Base-by-base conservation (phyloP, 2,888 invertebrate species). In the Eilema griseolum region DNA sequence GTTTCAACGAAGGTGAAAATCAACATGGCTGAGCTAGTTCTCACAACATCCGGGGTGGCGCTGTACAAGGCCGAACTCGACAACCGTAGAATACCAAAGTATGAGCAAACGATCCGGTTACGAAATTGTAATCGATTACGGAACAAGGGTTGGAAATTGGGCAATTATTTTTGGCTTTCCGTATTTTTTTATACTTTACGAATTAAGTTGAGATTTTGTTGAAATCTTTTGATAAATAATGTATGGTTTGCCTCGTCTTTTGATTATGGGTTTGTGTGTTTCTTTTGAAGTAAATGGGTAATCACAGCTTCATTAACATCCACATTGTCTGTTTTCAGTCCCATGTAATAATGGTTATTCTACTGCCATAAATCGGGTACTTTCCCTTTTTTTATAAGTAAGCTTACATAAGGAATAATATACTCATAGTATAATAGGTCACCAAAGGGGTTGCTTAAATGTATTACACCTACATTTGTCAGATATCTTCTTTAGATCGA, bases 1-100 rank as follows among this genome's bases (percentile, higher is more conserved):
- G 77, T 81, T 82, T 74, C 71, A 83, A 83, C 85, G 89, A 90
- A 89, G 89, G 92, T 91, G 93, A 93, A 93, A 93, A 91, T 76
- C 73, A 81, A 83, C 80, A 83, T 84, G 76, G 81, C 78, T 77
- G 73, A 62, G 64, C 74, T 85, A 84, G 83, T 86, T 84, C 82
- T 63, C 57, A 57, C 26, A 65, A 61, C 61, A 28, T 26, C 70
- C 82, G 78, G 77, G 80, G 83, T 84, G 85, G 83, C 83, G 86
- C 79, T 83, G 60, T 75, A 28, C 90, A 92, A 93, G 91, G 92
- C 87, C 87, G 82, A 66, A 74, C 71, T 82, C 83, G 76, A 78
- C 79, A 79, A 80, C 74, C 78, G 84, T 82, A 81, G 82, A 86
- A 82, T 85, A 66, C 33, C 77, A 80, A 86, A 78, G 86, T 83